Conservation (phyloP, 2,797 vertebrate species). For the Picus viridis region DNA sequence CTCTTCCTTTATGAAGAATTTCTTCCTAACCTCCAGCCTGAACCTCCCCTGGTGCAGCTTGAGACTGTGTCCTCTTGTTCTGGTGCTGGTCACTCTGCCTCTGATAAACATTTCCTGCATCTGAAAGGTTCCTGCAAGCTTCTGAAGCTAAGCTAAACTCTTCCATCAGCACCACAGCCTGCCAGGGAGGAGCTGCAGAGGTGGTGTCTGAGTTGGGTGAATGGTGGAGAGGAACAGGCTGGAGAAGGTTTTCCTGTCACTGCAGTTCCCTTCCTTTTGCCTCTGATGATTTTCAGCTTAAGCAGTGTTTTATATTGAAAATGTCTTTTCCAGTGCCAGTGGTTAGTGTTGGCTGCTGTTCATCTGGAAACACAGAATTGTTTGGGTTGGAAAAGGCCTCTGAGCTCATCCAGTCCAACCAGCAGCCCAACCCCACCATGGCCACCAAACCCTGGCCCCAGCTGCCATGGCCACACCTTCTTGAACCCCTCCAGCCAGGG, state of each 20-base stretch:
- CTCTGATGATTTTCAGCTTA: neutral
- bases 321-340: neutral
- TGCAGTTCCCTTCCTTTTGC: neutral
- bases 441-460: too few relatives aligned
- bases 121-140: neutral
- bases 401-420: too few relatives aligned
- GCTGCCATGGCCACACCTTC: too few relatives aligned
- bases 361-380: too few relatives aligned
- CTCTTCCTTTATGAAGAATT: too few relatives aligned
- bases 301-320: neutral
- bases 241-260: neutral
- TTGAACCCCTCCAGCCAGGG: too few relatives aligned
- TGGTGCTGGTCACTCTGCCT: neutral
- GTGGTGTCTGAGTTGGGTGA: neutral
- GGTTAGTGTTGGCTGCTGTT: neutral
- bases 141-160: neutral
- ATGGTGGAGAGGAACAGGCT: neutral
- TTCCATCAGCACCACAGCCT: neutral
- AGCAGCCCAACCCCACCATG: too few relatives aligned
- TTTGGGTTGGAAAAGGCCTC: too few relatives aligned
- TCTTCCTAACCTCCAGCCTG: too few relatives aligned
- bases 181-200: neutral
- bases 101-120: neutral
- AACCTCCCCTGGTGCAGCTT: too few relatives aligned
- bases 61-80: too few relatives aligned